Base-by-base conservation (phyloP, 2,797 vertebrate species). In the Hoplostethus mediterraneus region DNA sequence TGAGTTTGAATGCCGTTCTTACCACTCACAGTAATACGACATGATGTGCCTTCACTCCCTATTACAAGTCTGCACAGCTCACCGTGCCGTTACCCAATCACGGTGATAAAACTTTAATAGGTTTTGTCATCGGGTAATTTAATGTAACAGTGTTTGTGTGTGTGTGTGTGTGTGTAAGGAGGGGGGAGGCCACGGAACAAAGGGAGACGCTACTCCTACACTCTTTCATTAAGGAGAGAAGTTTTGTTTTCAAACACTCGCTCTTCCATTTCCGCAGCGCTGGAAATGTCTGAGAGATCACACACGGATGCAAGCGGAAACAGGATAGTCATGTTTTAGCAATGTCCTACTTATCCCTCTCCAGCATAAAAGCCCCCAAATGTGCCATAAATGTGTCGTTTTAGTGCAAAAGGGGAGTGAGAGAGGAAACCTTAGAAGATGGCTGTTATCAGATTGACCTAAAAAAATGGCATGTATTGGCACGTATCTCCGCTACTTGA, bases 51-150 rank as follows among this genome's bases (percentile, higher is more conserved):
- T 58, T 82, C 55, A 56, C 57, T 71, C 60, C 44, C 66, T 17
- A 7, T 36, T 62, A 61, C 80, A 80, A 64, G 81, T 67, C 78
- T 73, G 73, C 63, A 74, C 81, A 87, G 61, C 63, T 81, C 63
- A 10, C 30, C 51, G 42, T 40, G 44, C 31, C 67, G 77, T 83
- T 80, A 72, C 72, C 84, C 74, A 83, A 63, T 81, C 72, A 63
- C 42, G 16, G 42, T 53, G 61, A 73, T 76, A 30, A 65, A 79
- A 68, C 44, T 60, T 79, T 52, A 74, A 72, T 63, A 13, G 36
- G 11, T 65, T 73, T 71, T 57, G 58, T 62, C 44, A 44, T 33
- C 56, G 38, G 59, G 57, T 60, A 51, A 68, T 80, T 54, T 70
- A 67, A 58, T 71, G 16, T 59, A 53, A 21, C 28, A 63, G 58